phyloP scores from a whole-genome alignment of 2,113 vertebrate species.

The Nesogale talazaci region DNA sequence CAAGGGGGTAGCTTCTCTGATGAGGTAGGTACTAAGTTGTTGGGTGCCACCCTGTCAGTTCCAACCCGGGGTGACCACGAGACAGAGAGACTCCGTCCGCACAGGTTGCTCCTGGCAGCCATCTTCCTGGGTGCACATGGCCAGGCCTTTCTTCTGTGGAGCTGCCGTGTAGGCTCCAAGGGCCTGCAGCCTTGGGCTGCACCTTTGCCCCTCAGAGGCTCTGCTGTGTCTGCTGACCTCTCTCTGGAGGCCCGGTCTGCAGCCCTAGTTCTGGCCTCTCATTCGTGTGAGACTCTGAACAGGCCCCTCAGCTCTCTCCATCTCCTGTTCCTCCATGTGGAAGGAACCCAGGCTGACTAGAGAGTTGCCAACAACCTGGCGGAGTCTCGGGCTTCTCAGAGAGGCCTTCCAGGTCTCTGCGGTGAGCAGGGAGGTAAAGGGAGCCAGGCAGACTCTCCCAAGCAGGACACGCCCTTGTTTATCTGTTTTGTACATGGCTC shows the following conservation, averaged over 20 bases:
- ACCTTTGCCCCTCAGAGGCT: not conserved
- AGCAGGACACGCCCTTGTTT: not conserved
- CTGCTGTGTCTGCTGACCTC: too few relatives aligned
- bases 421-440: not conserved
- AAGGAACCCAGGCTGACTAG: not conserved
- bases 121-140: not conserved
- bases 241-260: not conserved
- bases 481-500: not conserved
- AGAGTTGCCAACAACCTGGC: not conserved
- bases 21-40: not conserved
- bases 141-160: not conserved
- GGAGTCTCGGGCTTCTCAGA: not conserved
- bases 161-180: not conserved
- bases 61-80: not conserved
- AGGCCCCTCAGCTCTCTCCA: too few relatives aligned
- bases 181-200: not conserved
- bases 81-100: not conserved
- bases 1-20: not conserved
- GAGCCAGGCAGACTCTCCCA: not conserved
- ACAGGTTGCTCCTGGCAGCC: not conserved
- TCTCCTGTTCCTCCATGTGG: not conserved
- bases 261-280: not conserved
- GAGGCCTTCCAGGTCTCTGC: not conserved
- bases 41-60: not conserved
- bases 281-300: not conserved